Base-by-base conservation (phyloP, 2,888 invertebrate genomes). In the Eupeodes latifasciatus region DNA sequence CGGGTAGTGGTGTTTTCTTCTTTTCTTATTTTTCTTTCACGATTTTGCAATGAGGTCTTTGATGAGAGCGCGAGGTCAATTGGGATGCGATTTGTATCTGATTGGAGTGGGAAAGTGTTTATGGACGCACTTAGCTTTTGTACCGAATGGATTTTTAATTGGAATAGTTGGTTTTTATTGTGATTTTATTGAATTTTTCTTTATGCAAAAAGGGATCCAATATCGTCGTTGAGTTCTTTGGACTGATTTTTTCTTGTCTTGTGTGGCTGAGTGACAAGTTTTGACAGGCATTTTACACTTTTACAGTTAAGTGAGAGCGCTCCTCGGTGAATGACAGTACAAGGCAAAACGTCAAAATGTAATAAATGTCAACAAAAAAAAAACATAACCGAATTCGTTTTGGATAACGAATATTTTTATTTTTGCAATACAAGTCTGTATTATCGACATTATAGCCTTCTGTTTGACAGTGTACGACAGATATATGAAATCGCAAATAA, bases 131-230 rank as follows among this genome's bases (percentile, higher is more conserved):
- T 76, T 57, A 6, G 40, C 10, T 4, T 64, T 27, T 44, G 11
- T 71, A 59, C 53, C 44, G 6, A 55, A 72, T 72, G 61, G 66
- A 40, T 40, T 47, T 49, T 64, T 75, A 27, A 75, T 44, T 67
- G 53, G 55, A 57, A 75, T 27, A 61, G 12, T 71, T 40, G 55
- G 34, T 49, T 78, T 84, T 87, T 34, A 69, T 67, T 80, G 57
- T 49, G 78, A 62, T 64, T 82, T 89, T 75, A 75, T 85, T 82
- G 49, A 81, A 78, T 76, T 82, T 85, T 82, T 74, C 71, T 82
- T 79, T 76, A 82, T 75, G 61, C 72, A 72, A 85, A 89, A 85
- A 79, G 81, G 85, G 85, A 85, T 89, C 78, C 85, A 85, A 89
- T 79, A 72, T 85, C 81, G 85, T 85, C 78, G 78, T 89, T 82